Evolutionary conservation across 2,113 vertebrate species (phyloP), one percentile per base, ranked within the genome.

Genomic region (Silurus glanis): DNA sequence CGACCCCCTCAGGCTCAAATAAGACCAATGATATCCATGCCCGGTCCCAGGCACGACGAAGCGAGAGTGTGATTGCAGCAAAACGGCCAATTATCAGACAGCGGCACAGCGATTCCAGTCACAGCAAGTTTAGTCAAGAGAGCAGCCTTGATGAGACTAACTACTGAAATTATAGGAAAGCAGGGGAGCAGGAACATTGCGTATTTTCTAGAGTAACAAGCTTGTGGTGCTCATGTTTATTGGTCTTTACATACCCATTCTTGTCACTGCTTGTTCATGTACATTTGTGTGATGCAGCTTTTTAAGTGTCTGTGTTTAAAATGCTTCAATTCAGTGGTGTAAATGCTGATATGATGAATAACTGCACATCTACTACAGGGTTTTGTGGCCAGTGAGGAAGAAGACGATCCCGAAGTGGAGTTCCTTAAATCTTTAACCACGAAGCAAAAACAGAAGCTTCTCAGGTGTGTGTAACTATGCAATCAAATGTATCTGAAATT

Each of bases 391-490:
- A 98, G 97, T 91, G 98, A 99, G 49, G 97, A 96, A 87, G 98
- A 99, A 81, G 97, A 97, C 1, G 98, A 99, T 92, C 98, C 98
- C 49, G 98, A 99, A 93, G 96, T 99, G 49, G 97, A 99, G 91
- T 99, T 99, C 94, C 94, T 99, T 89, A 99, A 99, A 91, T 99
- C 98, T 10, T 92, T 99, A 80, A 95, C 97, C 16, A 98, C 97
- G 61, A 99, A 97, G 89, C 96, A 99, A 88, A 99, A 99, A 87
- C 97, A 98, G 93, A 99, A 99, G 88, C 96, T 99, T 53, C 95
- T 99, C 90, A 96, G 97, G 98, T 99, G 94, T 53, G 74, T 82
- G 9, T 64, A 2, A 6, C 23, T 71, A n/a, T 69, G 8, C 10
- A 66, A 67, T 16, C 4, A 82, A 67, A 59, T 45, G 17, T 45